A percentile compares a stretch with the other conserved stretches of the same genome.
phyloP scores from a whole-genome alignment of 2,797 vertebrate genomes.

The Rousettus madagascariensis region DNA sequence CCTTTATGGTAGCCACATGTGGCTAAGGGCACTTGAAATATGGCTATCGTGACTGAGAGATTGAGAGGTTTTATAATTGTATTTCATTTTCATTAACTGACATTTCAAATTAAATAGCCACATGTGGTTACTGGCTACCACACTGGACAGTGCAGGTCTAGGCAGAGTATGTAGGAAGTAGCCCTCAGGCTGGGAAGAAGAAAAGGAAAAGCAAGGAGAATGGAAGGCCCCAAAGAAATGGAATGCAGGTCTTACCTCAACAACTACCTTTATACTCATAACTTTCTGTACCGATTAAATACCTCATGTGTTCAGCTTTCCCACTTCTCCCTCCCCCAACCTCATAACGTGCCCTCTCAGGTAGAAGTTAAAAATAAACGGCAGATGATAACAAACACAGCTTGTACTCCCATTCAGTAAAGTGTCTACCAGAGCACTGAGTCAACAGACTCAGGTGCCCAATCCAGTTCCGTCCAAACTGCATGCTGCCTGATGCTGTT shows the following conservation, averaged over 20 bases:
- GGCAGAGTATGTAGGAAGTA: too few species aligned
- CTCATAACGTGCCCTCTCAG: neutral
- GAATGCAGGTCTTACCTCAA: neutral
- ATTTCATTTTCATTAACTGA: neutral
- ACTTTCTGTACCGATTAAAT: neutral
- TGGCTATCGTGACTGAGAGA: neutral
- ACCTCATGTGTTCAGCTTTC: neutral
- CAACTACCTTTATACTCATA: neutral
- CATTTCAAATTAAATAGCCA: neutral
- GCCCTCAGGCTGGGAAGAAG: neutral
- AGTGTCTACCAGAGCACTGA: rapidly evolving
- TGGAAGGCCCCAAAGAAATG: neutral
- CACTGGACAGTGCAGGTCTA: neutral
- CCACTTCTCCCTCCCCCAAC: neutral
- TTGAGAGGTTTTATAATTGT: neutral
- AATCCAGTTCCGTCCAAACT: neutral
- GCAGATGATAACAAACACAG: slow-evolving; percentile 32
- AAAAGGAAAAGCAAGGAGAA: neutral
- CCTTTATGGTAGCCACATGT: neutral
- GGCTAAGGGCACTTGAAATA: neutral
- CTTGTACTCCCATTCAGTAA: neutral
- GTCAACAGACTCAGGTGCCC: neutral
- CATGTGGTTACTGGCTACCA: neutral
- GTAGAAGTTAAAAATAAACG: neutral
- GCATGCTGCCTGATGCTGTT: neutral